Base-by-base conservation (phyloP, 2,113 vertebrate species). In the Oceanites oceanicus region DNA sequence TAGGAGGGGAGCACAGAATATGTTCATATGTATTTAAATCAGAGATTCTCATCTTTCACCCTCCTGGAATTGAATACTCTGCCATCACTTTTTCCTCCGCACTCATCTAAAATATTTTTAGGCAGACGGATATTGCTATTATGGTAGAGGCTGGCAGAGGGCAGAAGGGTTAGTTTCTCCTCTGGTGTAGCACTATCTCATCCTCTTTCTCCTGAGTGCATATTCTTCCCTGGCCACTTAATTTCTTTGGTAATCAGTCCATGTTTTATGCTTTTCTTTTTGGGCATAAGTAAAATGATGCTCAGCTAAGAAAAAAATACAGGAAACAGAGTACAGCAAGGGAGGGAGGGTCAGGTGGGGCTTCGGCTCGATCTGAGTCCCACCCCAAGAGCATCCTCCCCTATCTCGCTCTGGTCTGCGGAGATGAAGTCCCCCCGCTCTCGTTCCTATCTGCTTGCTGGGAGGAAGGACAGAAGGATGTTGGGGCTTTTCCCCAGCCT, bases 171-270 rank as follows among this genome's bases (percentile, higher is more conserved):
- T 74, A 65, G 42, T 45, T 90, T 93, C 67, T 92, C 36, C 52
- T 80, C 72, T 47, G 71, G 36, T 86, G 88, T n/a, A 76, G 73
- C 53, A 59, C 27, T 38, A 75, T 58, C 84, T 61, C 70, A 50
- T 53, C 58, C 16, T 89, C 22, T 68, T 65, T 72, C 49, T 65
- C 61, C 38, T n/a, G 34, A 87, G 65, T 47, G 22, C 29, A 9
- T 85, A 61, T 80, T 95, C 50, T 49, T 83, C 34, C n/a, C 29
- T 47, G n/a, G 82, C 75, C 52, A 66, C 68, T 77, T 83, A 62
- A 92, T 92, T 90, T 93, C 66, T 79, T 75, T 86, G 61, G 40
- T 74, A 59, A 77, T 94, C 86, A 92, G 86, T 84, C 67, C 13
- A 2, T 62, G 61, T 75, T 92, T 88, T 61, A 50, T 55, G 47